Percentiles rank a stretch among this genome's conserved stretches.
Conservation (phyloP, 2,113 vertebrate species). For the Thymallus thymallus region DNA sequence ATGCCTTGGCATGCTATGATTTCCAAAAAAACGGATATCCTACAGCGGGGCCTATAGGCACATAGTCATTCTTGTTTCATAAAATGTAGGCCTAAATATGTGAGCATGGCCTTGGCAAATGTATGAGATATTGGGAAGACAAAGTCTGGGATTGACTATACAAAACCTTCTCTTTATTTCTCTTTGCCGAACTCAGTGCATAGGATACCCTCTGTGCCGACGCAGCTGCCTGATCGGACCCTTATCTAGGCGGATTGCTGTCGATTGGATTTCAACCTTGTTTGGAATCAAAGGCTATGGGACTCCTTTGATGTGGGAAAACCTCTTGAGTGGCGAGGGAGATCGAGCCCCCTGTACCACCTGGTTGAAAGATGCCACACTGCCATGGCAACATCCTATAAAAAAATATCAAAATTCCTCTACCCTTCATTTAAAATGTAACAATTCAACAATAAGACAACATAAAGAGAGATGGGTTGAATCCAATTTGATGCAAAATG, state of each 20-base stretch:
- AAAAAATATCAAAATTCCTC: neutral
- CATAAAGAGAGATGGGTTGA: neutral
- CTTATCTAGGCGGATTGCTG: conserved; percentile 26
- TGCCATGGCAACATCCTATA: neutral
- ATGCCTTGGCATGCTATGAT: neutral
- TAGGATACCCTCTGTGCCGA: neutral
- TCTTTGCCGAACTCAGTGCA: conserved; percentile 1
- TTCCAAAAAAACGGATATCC: neutral
- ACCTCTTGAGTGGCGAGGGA: conserved; percentile 19
- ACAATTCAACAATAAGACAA: neutral
- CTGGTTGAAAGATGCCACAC: neutral
- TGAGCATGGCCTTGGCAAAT: neutral
- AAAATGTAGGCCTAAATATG: neutral
- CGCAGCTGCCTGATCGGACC: conserved; percentile 34
- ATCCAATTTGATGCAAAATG: too few species aligned
- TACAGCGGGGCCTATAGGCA: neutral
- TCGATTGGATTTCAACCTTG: conserved; percentile 24
- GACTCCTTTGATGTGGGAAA: conserved; percentile 38
- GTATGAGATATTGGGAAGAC: neutral
- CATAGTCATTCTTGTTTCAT: neutral
- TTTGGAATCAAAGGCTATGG: conserved; percentile 33
- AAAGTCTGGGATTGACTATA: neutral
- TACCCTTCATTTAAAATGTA: neutral
- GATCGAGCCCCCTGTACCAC: conserved; percentile 8
- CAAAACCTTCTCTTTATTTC: neutral